These are phyloP conservation scores for Botia almorhae DNA, from an alignment of 2,797 vertebrate species.

Conservation along the genomic window DNA sequence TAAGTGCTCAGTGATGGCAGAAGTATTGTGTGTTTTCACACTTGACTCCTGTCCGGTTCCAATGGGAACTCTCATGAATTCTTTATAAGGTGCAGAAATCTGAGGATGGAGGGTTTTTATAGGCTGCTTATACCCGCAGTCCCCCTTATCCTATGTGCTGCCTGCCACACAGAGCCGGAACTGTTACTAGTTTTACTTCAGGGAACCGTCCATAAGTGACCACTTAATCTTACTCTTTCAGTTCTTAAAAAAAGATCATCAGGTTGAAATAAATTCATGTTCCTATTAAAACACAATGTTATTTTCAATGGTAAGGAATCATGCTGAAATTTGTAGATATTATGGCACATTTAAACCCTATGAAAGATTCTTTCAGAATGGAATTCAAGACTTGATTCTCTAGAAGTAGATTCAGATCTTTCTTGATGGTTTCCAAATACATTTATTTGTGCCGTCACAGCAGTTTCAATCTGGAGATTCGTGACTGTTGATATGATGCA, in stretches of 20 bases:
- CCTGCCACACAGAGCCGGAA: background rate
- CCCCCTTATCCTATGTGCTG: background rate
- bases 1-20: constrained; percentile 10
- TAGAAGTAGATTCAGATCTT: background rate
- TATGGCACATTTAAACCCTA: background rate
- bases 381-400: no score
- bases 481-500: background rate
- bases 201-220: constrained; percentile 5
- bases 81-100: constrained; percentile 51
- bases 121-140: constrained; percentile 5
- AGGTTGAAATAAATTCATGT: constrained; percentile 18
- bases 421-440: background rate
- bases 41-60: constrained; percentile 32
- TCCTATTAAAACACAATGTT: constrained; percentile 3
- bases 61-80: constrained; percentile 53
- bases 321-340: background rate
- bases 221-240: constrained; percentile 16
- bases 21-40: constrained; percentile 31
- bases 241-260: background rate
- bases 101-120: background rate
- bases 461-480: background rate
- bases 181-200: constrained; percentile 5
- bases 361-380: background rate
- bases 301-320: background rate
- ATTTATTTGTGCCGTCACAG: background rate